phyloP scores from a whole-genome alignment of 2,797 vertebrate genomes.

The Eleutherodactylus coqui region DNA sequence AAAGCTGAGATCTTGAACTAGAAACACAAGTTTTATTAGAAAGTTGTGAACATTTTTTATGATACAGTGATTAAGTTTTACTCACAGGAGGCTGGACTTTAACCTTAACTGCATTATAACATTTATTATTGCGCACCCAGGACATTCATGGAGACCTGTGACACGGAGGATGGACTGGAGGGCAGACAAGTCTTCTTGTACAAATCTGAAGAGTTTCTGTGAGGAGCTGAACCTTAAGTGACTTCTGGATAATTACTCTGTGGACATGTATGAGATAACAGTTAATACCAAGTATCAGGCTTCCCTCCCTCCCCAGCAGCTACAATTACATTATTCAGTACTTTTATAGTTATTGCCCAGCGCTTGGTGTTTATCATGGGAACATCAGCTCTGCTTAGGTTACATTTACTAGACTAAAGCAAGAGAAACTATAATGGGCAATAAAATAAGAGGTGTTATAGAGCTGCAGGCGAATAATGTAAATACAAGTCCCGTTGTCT shows the following conservation, averaged over 20 bases:
- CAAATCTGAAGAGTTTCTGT: not conserved
- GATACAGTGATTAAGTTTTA: not conserved
- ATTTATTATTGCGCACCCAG: not conserved
- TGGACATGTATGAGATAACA: not conserved
- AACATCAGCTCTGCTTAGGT: not conserved
- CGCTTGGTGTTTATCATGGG: not conserved
- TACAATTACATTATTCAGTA: constrained; percentile 6
- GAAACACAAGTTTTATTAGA: too few relatives aligned
- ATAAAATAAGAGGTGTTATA: not conserved
- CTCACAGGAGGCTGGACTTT: not conserved
- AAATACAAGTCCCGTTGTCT: too few relatives aligned
- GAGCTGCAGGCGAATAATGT: not conserved
- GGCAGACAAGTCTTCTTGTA: not conserved
- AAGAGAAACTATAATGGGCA: not conserved
- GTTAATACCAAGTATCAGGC: not conserved
- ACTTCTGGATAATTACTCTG: not conserved
- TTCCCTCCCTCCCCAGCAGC: not conserved
- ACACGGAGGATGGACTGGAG: not conserved
- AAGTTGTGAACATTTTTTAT: not conserved
- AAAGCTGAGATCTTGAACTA: too few relatives aligned
- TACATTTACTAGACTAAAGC: not conserved
- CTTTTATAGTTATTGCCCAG: not conserved
- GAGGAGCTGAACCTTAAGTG: not conserved
- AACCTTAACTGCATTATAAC: not conserved
- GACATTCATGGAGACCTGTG: not conserved